phyloP scores from a whole-genome alignment of 2,797 vertebrate genomes.

The Saxicola maurus region DNA sequence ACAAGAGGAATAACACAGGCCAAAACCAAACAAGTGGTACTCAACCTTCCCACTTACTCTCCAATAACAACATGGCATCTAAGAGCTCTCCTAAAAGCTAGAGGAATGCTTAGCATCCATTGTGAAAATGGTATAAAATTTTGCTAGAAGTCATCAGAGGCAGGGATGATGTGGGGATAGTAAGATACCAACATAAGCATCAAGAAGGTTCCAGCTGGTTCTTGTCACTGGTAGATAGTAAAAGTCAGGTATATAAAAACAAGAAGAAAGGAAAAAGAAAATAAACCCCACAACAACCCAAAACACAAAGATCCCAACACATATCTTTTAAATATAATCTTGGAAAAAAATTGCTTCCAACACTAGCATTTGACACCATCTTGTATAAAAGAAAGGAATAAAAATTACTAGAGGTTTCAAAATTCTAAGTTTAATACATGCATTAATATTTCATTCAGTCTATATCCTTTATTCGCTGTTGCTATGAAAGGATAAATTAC shows the following conservation, averaged over 20 bases:
- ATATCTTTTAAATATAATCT: neutral
- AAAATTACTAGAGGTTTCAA: neutral
- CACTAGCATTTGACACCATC: neutral
- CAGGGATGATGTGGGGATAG: neutral
- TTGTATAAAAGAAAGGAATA: neutral
- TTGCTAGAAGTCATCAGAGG: neutral
- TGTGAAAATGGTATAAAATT: neutral
- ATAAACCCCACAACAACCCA: neutral
- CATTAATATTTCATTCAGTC: neutral
- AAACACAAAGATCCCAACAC: neutral
- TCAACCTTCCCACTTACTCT: neutral
- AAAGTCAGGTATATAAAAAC: neutral
- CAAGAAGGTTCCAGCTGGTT: neutral
- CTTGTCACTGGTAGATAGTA: neutral
- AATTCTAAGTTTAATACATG: neutral
- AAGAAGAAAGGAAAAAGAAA: neutral
- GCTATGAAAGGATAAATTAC: neutral
- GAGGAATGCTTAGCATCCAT: neutral
- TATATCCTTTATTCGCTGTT: neutral
- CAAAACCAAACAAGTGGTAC: neutral
- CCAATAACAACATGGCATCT: neutral
- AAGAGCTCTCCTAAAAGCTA: neutral
- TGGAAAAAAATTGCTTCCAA: neutral
- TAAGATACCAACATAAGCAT: neutral
- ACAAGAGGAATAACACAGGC: neutral